Conservation (phyloP, 2,888 invertebrate species). For the Tinea trinotella region DNA sequence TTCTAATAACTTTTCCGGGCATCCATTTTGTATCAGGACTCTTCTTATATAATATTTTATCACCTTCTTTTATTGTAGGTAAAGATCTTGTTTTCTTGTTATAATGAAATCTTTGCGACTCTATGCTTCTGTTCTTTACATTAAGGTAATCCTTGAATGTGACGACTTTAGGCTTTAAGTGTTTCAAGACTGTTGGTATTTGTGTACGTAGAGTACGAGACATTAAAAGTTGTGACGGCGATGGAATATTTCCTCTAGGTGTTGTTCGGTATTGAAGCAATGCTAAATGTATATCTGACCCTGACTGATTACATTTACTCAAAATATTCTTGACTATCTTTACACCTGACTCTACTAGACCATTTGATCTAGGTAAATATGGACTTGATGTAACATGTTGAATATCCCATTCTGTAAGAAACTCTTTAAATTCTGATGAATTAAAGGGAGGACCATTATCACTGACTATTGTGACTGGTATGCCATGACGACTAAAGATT, state of each 20-base stretch:
- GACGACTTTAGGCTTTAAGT: conserved; percentile 22
- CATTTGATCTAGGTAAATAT: conserved; percentile 21
- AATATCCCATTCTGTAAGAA: conserved; percentile 23
- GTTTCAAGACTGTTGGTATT: conserved; percentile 18
- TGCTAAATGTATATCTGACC: conserved; percentile 20
- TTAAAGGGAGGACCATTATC: conserved; percentile 27
- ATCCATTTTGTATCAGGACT: too few relatives aligned
- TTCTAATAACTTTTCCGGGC: neutral
- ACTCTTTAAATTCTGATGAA: conserved; percentile 24
- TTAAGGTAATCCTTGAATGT: conserved; percentile 18
- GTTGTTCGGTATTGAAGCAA: conserved; percentile 22
- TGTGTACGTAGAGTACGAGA: conserved; percentile 21
- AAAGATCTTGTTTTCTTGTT: neutral
- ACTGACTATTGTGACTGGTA: conserved; percentile 24
- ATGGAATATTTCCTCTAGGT: conserved; percentile 20
- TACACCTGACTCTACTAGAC: conserved; percentile 20
- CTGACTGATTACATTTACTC: conserved; percentile 22
- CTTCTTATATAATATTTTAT: neutral
- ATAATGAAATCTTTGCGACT: neutral
- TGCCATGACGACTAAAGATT: conserved; percentile 25
- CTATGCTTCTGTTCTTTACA: neutral
- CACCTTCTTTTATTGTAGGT: neutral
- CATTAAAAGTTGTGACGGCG: conserved; percentile 23
- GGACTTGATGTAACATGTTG: conserved; percentile 22
- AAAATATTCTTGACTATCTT: conserved; percentile 23